Base-by-base conservation (phyloP, 1,140 invertebrate genomes). In the Halictus rubicundus region DNA sequence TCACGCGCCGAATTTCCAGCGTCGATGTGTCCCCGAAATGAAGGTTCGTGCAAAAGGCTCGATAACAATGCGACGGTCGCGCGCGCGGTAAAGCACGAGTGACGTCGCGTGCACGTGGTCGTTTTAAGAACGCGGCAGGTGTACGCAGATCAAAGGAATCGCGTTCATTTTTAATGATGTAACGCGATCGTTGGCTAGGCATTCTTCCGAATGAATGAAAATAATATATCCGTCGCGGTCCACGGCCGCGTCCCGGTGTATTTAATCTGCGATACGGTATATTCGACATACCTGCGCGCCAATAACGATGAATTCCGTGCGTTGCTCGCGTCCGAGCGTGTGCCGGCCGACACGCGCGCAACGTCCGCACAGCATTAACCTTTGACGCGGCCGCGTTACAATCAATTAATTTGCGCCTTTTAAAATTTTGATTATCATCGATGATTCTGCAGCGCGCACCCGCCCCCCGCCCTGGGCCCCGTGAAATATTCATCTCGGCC, bases 261-360 rank as follows among this genome's bases (percentile, higher is more conserved):
- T 85, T 85, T 85, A 84, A 85, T 85, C 78, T 73, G 57, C 82
- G 69, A 76, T 72, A 84, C 73, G 27, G 57, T 61, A 72, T 70
- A 86, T 86, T 85, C 84, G 76, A 77, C 80, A 82, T 85, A 82
- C 75, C 80, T 80, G 60, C 59, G 42, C 71, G 63, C 71, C 66
- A 82, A 74, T 82, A 79, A 86, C 85, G 76, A 78, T 78, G 83
- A 86, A 86, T 86, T 86, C 80, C 80, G 79, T 61, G 84, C 84
- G 73, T 86, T 76, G 74, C 68, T 86, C 57, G 27, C 76, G 75
- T 82, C 81, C 66, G 64, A 52, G 16, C 16, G 32, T 2, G 16
- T 21, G 42, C 68, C 46, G 76, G 61, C 70, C 70, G 85, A 85
- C 61, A 73, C 60, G 49, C 59, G n/a, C 72, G 59, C 69, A 75